These are phyloP conservation scores for Cynaeus angustus DNA, from an alignment of 2,888 invertebrate species.

Conservation along the genomic window DNA sequence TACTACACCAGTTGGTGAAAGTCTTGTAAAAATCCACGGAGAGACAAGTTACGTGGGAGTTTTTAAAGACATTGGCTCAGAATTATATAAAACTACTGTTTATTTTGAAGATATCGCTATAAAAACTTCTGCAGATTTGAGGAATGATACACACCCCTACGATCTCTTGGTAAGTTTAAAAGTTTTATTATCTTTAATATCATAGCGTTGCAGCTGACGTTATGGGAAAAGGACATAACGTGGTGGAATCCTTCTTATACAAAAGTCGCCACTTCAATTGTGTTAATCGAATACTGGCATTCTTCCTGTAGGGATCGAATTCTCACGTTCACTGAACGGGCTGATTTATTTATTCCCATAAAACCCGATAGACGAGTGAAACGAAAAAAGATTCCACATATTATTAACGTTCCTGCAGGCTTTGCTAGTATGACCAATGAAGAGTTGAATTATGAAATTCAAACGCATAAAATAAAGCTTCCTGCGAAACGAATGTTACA, in stretches of 20 bases:
- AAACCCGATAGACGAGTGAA: not conserved
- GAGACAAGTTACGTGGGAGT: not conserved
- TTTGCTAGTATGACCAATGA: not conserved
- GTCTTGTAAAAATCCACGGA: not conserved
- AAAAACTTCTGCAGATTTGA: not conserved
- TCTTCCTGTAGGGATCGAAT: not conserved
- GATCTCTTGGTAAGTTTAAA: not conserved
- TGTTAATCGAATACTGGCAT: not conserved
- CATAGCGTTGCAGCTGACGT: not conserved
- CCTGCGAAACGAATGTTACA: not conserved
- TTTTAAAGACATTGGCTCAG: not conserved
- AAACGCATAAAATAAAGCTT: not conserved
- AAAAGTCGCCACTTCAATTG: not conserved
- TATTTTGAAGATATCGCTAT: not conserved
- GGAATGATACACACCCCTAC: not conserved
- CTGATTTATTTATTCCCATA: not conserved
- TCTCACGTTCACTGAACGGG: not conserved
- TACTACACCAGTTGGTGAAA: not conserved
- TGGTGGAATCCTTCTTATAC: slow-evolving; percentile 6
- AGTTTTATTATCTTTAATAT: not conserved
- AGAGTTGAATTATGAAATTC: slow-evolving; percentile 9
- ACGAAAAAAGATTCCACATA: not conserved
- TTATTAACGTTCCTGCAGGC: not conserved
- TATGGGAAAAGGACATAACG: slow-evolving; percentile 2
- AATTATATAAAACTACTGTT: not conserved